These are phyloP conservation scores for Rousettus leschenaultii DNA, from an alignment of 2,113 vertebrate species.

Conservation along the genomic window DNA sequence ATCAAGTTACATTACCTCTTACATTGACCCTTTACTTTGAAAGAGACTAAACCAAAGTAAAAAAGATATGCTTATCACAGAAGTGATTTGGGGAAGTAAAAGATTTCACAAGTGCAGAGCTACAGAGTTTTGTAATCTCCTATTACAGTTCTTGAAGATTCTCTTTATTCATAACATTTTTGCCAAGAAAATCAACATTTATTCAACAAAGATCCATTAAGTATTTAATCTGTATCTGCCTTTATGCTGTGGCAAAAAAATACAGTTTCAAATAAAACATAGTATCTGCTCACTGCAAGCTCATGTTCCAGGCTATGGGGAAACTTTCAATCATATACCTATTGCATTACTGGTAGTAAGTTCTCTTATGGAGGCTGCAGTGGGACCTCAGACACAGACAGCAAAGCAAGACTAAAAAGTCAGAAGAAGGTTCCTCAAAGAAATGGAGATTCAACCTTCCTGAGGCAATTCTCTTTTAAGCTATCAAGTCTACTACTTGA, in stretches of 20 bases:
- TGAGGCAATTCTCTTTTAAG: not conserved
- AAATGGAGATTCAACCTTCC: not conserved
- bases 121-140: not conserved
- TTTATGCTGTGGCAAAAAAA: not conserved
- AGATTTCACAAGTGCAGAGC: not conserved
- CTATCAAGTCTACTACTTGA: not conserved
- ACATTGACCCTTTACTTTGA: not conserved
- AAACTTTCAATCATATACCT: not conserved
- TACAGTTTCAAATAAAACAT: not conserved
- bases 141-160: not conserved
- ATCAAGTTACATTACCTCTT: not conserved
- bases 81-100: not conserved
- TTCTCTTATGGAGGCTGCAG: not conserved
- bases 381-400: not conserved
- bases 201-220: not conserved
- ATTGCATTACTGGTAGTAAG: not conserved
- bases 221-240: not conserved
- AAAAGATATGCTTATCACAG: not conserved
- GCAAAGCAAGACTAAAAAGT: not conserved
- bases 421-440: not conserved
- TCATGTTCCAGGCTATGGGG: not conserved
- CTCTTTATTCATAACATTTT: not conserved
- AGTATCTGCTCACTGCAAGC: not conserved
- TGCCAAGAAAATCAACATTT: not conserved
- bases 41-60: not conserved